Base-by-base conservation (phyloP, 2,113 vertebrate genomes). In the Sinocyclocheilus maitianheensis region DNA sequence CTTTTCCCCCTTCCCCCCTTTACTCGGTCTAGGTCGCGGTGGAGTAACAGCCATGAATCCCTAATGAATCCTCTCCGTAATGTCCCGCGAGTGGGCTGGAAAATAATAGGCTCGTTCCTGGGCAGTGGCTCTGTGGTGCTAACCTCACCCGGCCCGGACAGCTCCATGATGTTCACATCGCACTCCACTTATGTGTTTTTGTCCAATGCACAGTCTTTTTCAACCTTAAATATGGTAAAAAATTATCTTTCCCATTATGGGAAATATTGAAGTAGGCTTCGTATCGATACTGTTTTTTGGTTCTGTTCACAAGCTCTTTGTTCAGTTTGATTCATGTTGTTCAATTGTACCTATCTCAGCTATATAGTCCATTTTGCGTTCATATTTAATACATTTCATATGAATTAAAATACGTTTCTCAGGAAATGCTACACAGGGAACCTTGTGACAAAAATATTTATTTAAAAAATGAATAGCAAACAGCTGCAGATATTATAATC, bases 61-160 rank as follows among this genome's bases (percentile, higher is more conserved):
- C 89, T 93, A 93, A 94, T 94, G 89, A 94, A 94, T 91, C 12
- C 90, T 89, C 87, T 84, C 87, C 83, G 89, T 91, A 91, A 89
- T 85, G 91, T 91, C 90, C 90, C 89, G 0, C 60, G 77, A 93
- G 91, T 91, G 88, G 88, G 79, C 82, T 3, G 5, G 87, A 80
- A 83, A 91, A 93, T 93, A 93, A 94, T 91, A 91, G 90, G 90
- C 77, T 89, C 87, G 84, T 92, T 90, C 87, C 85, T 90, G 90
- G 89, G 89, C 90, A 86, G 18, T 37, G 89, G 51, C 85, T 86
- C 55, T 55, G 53, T 80, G 77, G 71, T 71, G 63, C 24, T 65
- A 83, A 85, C 90, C 85, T 81, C 63, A 86, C 88, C 84, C 87
- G 85, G 87, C 91, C 86, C 85, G 82, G 91, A 87, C 89, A 87